Conservation (phyloP, 2,888 invertebrate genomes). For the Leuctra nigra region DNA sequence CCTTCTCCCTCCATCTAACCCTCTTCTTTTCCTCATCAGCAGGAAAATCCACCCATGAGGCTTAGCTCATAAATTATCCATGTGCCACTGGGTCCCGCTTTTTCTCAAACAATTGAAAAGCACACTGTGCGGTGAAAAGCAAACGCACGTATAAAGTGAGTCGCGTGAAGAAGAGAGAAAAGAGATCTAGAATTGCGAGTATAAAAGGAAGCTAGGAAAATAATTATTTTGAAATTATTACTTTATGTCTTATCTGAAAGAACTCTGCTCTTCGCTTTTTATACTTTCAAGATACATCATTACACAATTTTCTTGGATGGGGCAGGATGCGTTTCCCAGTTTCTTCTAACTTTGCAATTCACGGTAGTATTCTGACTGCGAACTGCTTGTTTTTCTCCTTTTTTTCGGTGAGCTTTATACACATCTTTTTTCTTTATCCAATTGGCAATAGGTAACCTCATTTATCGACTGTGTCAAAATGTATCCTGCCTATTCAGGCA, state of each 20-base stretch:
- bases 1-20: not conserved
- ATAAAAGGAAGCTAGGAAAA: constrained; percentile 5
- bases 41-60: constrained; percentile 8
- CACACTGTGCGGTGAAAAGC: not conserved
- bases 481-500: too few relatives aligned
- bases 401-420: too few relatives aligned
- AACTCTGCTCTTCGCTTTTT: not conserved
- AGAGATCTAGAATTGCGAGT: not conserved
- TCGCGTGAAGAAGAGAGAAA: too few relatives aligned
- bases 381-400: too few relatives aligned
- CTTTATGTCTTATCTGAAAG: not conserved
- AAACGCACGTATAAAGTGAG: not conserved
- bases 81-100: constrained; percentile 6
- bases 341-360: too few relatives aligned
- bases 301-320: not conserved
- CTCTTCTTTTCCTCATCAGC: constrained; percentile 2
- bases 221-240: constrained; percentile 12
- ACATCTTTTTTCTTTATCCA: too few relatives aligned
- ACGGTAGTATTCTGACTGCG: too few relatives aligned
- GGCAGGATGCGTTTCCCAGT: too few relatives aligned
- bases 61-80: constrained; percentile 6
- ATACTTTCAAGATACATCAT: not conserved
- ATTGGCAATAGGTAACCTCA: too few relatives aligned
- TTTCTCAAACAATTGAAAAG: constrained; percentile 9
- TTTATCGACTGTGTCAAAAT: too few relatives aligned